Evolutionary conservation across 2,888 invertebrate species (phyloP), one percentile per base, ranked within the genome.

Genomic region (Cosmopolites sordidus): DNA sequence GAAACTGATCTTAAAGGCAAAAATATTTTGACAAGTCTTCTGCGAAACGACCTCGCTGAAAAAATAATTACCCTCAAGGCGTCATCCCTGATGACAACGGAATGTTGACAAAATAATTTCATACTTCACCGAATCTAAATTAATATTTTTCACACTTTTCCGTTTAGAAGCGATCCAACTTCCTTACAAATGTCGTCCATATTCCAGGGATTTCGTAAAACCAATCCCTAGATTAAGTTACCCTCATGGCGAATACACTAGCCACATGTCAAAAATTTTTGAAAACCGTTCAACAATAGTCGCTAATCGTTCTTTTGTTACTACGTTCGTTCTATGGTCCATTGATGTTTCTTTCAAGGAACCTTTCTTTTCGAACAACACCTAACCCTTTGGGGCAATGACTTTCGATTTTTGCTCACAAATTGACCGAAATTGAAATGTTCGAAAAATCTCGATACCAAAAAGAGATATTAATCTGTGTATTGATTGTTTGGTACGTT

Each of bases 251-350:
- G 43, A 30, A 33, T 30, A 49, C 43, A 6, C 33, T 38, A 29
- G 42, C 59, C 54, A 56, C 56, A 60, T 60, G 61, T 62, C 61
- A 62, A 53, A 60, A 53, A 47, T 51, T 46, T 42, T 33, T 11
- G 33, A 50, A 56, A 56, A 56, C 49, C 51, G 40, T 33, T 33
- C 41, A 37, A 63, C 61, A 63, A 63, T 62, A 38, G 54, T 18
- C 41, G 53, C 63, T 62, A 63, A 63, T 60, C 63, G 61, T 56
- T 60, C 61, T 59, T 52, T 63, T 63, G 46, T 47, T 37, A 30
- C 33, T 42, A 18, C n/a, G 4, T 33, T 33, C 33, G 18, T 48
- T 42, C 18, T 16, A 17, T 40, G 22, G 14, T 29, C 45, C 51
- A 51, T 51, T 45, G 44, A 45, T 29, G 45, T 40, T 37, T 44